Conservation (phyloP, 2,888 invertebrate species). For the Muschampia plurimacula region DNA sequence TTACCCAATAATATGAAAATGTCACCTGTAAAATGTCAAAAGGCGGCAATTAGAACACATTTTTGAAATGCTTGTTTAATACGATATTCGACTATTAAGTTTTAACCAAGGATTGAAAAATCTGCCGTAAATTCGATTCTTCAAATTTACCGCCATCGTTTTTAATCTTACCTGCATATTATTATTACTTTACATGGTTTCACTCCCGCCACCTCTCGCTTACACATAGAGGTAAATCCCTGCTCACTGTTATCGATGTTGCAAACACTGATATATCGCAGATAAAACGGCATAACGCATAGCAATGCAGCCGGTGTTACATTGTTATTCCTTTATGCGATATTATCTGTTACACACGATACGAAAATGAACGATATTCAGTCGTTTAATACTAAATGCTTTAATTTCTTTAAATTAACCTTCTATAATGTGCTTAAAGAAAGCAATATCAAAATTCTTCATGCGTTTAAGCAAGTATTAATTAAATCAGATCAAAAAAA, state of each 20-base stretch:
- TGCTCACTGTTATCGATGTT: slow-evolving; percentile 23
- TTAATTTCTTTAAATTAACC: neutral
- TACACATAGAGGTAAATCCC: slow-evolving; percentile 27
- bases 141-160: slow-evolving; percentile 16
- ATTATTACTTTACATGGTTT: slow-evolving; percentile 15
- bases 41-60: too few species aligned
- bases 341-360: slow-evolving; percentile 3
- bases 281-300: slow-evolving; percentile 21
- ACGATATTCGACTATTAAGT: too few species aligned
- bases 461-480: too few species aligned
- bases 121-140: neutral
- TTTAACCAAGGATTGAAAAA: too few species aligned
- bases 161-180: slow-evolving; percentile 17
- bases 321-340: slow-evolving; percentile 18
- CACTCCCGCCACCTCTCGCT: slow-evolving; percentile 3
- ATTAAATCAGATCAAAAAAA: too few species aligned
- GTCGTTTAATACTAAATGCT: neutral
- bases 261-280: slow-evolving; percentile 26
- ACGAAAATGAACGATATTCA: neutral
- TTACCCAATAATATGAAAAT: too few species aligned
- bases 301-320: slow-evolving; percentile 5
- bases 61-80: too few species aligned
- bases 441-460: neutral
- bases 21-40: too few species aligned
- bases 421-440: neutral